These are phyloP conservation scores for Endomychus coccineus DNA, from an alignment of 2,888 invertebrate species.

Conservation along the genomic window DNA sequence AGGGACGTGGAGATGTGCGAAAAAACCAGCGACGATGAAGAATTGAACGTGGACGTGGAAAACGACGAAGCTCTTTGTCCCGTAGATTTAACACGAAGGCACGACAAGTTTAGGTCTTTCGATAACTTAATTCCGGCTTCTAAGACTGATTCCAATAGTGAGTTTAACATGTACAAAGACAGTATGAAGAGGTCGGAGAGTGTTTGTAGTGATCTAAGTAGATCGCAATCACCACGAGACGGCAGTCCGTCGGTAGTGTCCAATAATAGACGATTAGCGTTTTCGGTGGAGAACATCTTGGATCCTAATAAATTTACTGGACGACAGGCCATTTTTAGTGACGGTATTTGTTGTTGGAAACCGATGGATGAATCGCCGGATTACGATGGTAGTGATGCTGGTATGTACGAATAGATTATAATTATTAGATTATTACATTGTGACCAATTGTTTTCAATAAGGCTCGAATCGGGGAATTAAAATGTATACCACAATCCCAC, in stretches of 20 bases:
- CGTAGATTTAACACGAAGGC: conserved; percentile 42
- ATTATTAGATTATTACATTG: too few species aligned
- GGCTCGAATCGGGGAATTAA: too few species aligned
- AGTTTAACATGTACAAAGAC: conserved; percentile 32
- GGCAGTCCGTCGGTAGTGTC: conserved; percentile 44
- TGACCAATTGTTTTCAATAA: too few species aligned
- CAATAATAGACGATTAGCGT: conserved; percentile 63
- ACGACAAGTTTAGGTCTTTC: conserved; percentile 36
- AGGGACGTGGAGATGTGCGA: conserved; percentile 40
- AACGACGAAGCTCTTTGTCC: conserved; percentile 42
- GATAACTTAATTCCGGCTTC: conserved; percentile 28
- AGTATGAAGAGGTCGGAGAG: conserved; percentile 40
- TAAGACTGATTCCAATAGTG: conserved; percentile 32
- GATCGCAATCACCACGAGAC: conserved; percentile 40
- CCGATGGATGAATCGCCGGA: conserved; percentile 47
- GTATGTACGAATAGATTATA: too few species aligned
- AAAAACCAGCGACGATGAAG: conserved; percentile 33
- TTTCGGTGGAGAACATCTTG: conserved; percentile 84
- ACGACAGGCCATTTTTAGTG: conserved; percentile 43
- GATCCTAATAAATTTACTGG: conserved; percentile 89
- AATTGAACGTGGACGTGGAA: conserved; percentile 42
- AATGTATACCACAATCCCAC: too few species aligned
- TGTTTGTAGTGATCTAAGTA: conserved; percentile 44
- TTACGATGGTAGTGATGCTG: conserved; percentile 47
- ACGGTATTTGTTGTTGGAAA: conserved; percentile 47